Evolutionary conservation across 2,113 vertebrate genomes (phyloP), one percentile per base, ranked within the genome.

Genomic region (Chlamydotis undulata): DNA sequence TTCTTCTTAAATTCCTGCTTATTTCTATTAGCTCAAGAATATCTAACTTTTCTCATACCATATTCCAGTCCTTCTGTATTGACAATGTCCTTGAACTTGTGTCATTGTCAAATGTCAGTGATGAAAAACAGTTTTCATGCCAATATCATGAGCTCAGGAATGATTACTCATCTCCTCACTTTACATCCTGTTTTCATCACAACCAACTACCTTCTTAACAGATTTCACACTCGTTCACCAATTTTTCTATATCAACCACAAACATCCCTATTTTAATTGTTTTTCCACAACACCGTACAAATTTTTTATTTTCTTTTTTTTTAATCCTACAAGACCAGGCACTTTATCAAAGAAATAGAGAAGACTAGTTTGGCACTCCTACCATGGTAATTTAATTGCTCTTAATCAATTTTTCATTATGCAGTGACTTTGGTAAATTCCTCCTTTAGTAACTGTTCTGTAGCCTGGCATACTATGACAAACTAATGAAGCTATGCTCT

Each of bases 221-320:
- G 64, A 7, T 65, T 77, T 75, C 47, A 63, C 4, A 1, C 7
- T 39, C 0, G 0, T 63, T 81, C 55, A 78, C 14, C 4, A 50
- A 10, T 87, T 93, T 81, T 61, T 49, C 14, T 52, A 11, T 53
- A 11, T 53, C 28, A 57, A 65, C 7, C 9, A 47, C 13, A 14
- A 69, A 45, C 4, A 39, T n/a, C 19, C 14, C 16, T 39, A 80
- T 70, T 75, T 83, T 53, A 79, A 50, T 19, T 37, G 10, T 4
- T 93, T 94, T 91, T 68, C 29, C 35, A 81, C 29, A 86, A 21
- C 9, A 45, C 19, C 69, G 14, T 45, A 65, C 8, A 50, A 19
- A 68, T 22, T 12, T 21, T 12, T 33, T 43, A 16, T 43, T 81
- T 55, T 56, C 13, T 33, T 50, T 16, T 59, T 59, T 60, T n/a